phyloP scores from a whole-genome alignment of 2,797 vertebrate species.

The Ctenosaura bakeri region DNA sequence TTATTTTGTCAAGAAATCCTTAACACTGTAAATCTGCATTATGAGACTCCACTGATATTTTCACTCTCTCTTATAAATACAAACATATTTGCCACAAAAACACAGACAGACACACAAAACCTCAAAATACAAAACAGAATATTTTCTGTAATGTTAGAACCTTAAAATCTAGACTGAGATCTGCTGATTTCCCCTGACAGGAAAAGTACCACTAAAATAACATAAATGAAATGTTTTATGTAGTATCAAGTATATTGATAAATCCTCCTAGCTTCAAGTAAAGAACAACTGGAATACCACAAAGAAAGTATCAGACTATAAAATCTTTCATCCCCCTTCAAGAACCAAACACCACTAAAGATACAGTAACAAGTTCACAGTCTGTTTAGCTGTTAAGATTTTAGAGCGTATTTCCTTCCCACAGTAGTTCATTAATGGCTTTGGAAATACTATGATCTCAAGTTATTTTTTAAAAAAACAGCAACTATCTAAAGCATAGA shows the following conservation, averaged over 20 bases:
- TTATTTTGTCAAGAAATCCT: not conserved
- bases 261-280: not conserved
- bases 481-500: constrained; percentile 42
- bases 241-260: constrained; percentile 41
- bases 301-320: constrained; percentile 58
- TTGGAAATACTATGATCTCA: constrained; percentile 57
- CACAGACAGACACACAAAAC: constrained; percentile 48
- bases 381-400: constrained; percentile 32
- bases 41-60: not conserved
- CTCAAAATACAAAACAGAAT: constrained; percentile 66
- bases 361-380: not conserved
- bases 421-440: constrained; percentile 35
- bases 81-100: constrained; percentile 62
- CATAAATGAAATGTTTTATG: constrained; percentile 45
- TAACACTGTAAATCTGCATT: constrained; percentile 1
- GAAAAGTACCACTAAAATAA: constrained; percentile 58
- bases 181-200: constrained; percentile 36
- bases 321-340: not conserved
- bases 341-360: constrained; percentile 8
- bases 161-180: constrained; percentile 49
- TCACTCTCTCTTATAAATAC: constrained; percentile 26
- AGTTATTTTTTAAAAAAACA: constrained; percentile 45
- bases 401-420: constrained; percentile 11
- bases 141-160: constrained; percentile 55
- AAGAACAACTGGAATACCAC: constrained; percentile 45